These are phyloP conservation scores for Zaprionus bogoriensis DNA, from an alignment of 2,888 invertebrate species.

Conservation along the genomic window DNA sequence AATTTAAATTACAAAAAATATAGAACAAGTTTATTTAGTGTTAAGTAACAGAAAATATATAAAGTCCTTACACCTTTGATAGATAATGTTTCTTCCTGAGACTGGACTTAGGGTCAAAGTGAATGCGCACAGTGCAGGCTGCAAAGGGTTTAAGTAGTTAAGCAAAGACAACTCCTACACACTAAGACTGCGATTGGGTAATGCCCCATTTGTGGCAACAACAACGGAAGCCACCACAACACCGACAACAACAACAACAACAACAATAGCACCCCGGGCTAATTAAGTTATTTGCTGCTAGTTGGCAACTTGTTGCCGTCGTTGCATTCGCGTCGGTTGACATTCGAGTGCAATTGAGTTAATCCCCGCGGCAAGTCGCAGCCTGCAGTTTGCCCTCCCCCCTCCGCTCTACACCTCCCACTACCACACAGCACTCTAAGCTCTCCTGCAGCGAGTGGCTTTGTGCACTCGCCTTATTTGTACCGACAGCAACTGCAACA, in stretches of 20 bases:
- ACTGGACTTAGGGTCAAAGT: too few relatives aligned
- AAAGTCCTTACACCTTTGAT: too few relatives aligned
- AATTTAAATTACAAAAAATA: too few relatives aligned
- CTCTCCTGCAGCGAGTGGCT: slow-evolving; percentile 36
- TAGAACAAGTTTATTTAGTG: too few relatives aligned
- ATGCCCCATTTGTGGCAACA: slow-evolving; percentile 37
- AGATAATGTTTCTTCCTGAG: too few relatives aligned
- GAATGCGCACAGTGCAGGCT: too few relatives aligned
- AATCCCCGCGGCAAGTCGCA: slow-evolving; percentile 65
- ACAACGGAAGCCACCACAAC: slow-evolving; percentile 28
- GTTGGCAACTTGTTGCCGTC: slow-evolving; percentile 67
- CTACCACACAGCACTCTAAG: too few relatives aligned
- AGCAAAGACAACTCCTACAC: too few relatives aligned
- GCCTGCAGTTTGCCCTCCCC: slow-evolving; percentile 10
- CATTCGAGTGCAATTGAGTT: slow-evolving; percentile 78
- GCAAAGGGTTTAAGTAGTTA: too few relatives aligned
- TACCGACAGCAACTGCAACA: slow-evolving; percentile 63
- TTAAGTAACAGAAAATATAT: too few relatives aligned
- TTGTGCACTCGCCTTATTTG: slow-evolving; percentile 79
- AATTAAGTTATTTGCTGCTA: slow-evolving; percentile 73
- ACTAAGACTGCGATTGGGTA: slow-evolving; percentile 18
- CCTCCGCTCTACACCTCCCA: not conserved
- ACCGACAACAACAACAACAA: slow-evolving; percentile 10
- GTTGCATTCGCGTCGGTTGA: slow-evolving; percentile 60
- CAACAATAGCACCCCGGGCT: slow-evolving; percentile 53